Evolutionary conservation across 37 sponge, comb jelly and placozoan genomes (phyloP), one percentile per base, ranked within the genome.

Genomic region (Halisarca cf. caerulea): DNA sequence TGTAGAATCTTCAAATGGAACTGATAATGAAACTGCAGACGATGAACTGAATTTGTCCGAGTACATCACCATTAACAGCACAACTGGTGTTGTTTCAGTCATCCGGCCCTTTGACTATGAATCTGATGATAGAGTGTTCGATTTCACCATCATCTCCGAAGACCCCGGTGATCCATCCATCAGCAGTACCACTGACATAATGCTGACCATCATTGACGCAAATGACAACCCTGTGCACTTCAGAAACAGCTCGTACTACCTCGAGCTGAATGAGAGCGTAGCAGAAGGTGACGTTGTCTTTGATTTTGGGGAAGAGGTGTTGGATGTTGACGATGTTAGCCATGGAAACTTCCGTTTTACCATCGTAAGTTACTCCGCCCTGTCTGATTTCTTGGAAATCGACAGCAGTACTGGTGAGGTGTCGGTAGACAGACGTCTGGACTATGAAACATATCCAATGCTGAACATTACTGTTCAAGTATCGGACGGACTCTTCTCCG

Each of bases 251-350:
- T 23, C 35, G 0, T 51, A 68, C 45, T 32, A 33, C 40, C 27
- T 68, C 3, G 33, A 32, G 9, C 44, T 71, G n/a, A 23, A 14
- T 11, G 83, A 61, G 47, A 35, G 70, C 35, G 72, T 32, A 23
- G 40, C 62, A 3, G 23, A 25, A 33, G 83, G 54, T 2, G 33
- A 21, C 74, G 4, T 59, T 73, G 14, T 59, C 24, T 83, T 36
- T 14, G 35, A 83, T 51, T 83, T 83, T 51, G 59, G 44, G 20
- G 47, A 83, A 4, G 40, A 24, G 24, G 94, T 90, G 3, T n/a
- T 59, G 2, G 94, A 93, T 87, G 40, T 34, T 2, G 94, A 93
- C 59, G 42, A 80, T 32, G 88, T 89, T 2, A 83, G 87, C 55
- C 39, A 83, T 47, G 68, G 41, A 3, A 82, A 42, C 25, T 62